A percentile compares a stretch with the other conserved stretches of the same genome.
phyloP scores from a whole-genome alignment of 2,797 vertebrate genomes.

The Nyctalus aviator region DNA sequence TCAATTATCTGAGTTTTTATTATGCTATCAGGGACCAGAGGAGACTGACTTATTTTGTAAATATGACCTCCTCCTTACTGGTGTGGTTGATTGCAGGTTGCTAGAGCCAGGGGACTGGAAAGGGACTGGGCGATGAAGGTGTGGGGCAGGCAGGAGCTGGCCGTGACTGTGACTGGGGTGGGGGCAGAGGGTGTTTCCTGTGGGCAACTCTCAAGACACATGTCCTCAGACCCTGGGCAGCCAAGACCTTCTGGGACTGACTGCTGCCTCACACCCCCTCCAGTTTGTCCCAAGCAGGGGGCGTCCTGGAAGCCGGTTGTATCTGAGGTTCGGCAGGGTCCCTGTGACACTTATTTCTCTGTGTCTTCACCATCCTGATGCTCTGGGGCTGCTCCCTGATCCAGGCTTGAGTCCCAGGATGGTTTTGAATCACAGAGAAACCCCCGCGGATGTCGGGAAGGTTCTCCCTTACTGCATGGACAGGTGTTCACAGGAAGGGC shows the following conservation, averaged over 20 bases:
- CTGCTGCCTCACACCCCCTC: background rate
- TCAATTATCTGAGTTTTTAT: too few species aligned
- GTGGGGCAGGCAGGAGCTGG: too few species aligned
- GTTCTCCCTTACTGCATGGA: background rate
- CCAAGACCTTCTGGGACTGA: background rate
- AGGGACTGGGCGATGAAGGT: background rate
- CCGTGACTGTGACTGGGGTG: fast-evolving
- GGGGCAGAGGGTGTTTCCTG: fast-evolving
- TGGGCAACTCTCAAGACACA: background rate
- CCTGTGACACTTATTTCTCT: background rate
- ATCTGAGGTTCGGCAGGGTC: background rate
- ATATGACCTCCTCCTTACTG: background rate
- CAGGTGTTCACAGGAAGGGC: fast-evolving
- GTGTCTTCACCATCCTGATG: background rate
- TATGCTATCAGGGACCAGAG: too few species aligned
- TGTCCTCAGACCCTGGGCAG: background rate
- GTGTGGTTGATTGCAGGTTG: fast-evolving
- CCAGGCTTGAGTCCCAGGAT: background rate
- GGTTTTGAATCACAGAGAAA: background rate
- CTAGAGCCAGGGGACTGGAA: background rate
- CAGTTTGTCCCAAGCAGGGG: background rate
- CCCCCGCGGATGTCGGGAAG: background rate
- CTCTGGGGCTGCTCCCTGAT: background rate
- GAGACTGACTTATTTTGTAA: background rate
- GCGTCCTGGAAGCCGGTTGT: too few species aligned